These are phyloP conservation scores for Menura novaehollandiae DNA, from an alignment of 2,113 vertebrate genomes.

Conservation along the genomic window DNA sequence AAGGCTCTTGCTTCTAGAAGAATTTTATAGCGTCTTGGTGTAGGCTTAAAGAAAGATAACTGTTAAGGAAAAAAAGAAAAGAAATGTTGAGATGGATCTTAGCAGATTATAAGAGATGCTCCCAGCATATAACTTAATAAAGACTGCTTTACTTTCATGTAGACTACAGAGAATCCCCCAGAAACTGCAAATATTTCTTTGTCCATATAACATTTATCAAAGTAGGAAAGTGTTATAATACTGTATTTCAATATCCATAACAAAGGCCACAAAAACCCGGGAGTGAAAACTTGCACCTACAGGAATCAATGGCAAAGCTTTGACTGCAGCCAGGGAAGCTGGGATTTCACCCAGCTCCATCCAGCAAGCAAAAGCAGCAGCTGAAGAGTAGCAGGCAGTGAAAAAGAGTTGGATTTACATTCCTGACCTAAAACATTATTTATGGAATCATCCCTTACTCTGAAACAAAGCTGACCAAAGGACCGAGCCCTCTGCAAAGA, in stretches of 20 bases:
- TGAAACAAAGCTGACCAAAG: neutral
- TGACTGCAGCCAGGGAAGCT: neutral
- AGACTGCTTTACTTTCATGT: neutral
- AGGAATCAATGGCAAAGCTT: neutral
- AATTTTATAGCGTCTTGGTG: slow-evolving; percentile 84
- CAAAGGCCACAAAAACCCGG: neutral
- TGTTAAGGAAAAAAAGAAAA: slow-evolving; percentile 59
- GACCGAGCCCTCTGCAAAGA: neutral
- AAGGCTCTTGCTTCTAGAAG: slow-evolving; percentile 92
- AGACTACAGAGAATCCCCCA: neutral
- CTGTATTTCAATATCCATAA: neutral
- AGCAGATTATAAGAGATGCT: neutral
- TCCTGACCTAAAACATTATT: neutral
- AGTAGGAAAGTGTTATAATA: neutral
- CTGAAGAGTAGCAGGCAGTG: neutral
- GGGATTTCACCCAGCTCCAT: neutral
- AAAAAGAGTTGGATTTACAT: neutral
- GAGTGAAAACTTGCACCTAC: neutral
- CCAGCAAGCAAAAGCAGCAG: neutral
- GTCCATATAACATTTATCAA: neutral
- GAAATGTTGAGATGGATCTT: slow-evolving; percentile 25
- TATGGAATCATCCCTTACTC: neutral
- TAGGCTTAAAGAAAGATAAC: slow-evolving; percentile 96
- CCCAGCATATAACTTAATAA: slow-evolving; percentile 15
- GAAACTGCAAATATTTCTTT: slow-evolving; percentile 1